These are phyloP conservation scores for Chouioia cunea DNA, from an alignment of 2,888 invertebrate genomes.

Conservation along the genomic window DNA sequence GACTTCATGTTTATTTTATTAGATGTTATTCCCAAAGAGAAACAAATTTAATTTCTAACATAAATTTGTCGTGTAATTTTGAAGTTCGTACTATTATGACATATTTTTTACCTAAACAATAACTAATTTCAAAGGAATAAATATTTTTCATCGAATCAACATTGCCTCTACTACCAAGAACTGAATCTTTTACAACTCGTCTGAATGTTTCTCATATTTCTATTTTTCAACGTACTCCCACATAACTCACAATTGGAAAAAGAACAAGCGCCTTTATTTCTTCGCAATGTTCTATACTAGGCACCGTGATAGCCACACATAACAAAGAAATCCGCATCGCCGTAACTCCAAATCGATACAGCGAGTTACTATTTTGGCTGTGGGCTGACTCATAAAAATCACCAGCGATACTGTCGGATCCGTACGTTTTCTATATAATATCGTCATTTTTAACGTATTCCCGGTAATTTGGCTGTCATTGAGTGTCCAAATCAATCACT, in stretches of 20 bases:
- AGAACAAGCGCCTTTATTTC: conserved; percentile 10
- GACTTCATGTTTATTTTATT: no score
- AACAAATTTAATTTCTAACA: no score
- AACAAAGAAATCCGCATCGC: conserved; percentile 9
- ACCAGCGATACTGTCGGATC: conserved; percentile 3
- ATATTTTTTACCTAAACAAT: no score
- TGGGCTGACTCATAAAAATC: conserved; percentile 11
- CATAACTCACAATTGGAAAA: not conserved
- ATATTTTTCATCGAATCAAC: no score
- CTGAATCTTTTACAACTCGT: no score
- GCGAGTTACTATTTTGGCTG: conserved; percentile 28
- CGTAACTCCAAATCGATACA: conserved; percentile 28
- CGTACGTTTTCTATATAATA: not conserved
- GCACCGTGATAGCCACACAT: conserved; percentile 5
- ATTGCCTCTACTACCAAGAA: no score
- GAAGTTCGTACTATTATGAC: no score
- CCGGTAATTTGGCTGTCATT: conserved; percentile 14
- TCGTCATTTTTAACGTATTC: no score
- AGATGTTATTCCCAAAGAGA: no score
- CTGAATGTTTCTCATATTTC: no score
- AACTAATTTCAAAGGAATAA: no score
- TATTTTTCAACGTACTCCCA: not conserved
- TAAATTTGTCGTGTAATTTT: no score
- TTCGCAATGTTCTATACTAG: conserved; percentile 4
- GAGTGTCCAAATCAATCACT: conserved; percentile 12